Conservation (phyloP, 2,113 vertebrate genomes). For the Dicentrarchus labrax region DNA sequence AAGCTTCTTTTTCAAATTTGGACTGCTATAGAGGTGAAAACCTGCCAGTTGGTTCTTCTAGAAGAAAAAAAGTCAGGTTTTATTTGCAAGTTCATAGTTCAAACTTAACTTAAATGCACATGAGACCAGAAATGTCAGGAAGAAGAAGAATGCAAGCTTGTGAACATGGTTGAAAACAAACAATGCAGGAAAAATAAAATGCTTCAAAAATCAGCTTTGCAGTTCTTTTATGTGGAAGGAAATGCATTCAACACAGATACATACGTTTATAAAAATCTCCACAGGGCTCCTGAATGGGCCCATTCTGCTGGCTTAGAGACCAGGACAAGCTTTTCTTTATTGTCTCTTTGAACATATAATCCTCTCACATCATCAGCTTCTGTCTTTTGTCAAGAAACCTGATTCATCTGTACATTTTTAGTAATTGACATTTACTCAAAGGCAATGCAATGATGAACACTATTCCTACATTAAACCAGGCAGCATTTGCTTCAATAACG, state of each 20-base stretch:
- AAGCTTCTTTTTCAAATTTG: neutral
- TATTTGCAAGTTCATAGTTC: neutral
- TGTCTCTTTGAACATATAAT: neutral
- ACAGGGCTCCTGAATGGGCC: too few relatives aligned
- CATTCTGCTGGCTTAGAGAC: too few relatives aligned
- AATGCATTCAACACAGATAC: neutral
- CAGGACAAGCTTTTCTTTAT: neutral
- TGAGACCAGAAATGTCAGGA: neutral
- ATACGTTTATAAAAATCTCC: too few relatives aligned
- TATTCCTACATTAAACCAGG: neutral
- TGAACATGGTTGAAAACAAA: neutral
- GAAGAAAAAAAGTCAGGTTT: neutral
- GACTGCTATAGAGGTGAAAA: neutral
- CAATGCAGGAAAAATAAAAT: neutral
- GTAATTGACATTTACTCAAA: neutral
- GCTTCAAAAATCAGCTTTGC: neutral
- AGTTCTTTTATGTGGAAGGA: neutral
- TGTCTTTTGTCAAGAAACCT: too few relatives aligned
- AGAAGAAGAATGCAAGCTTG: neutral
- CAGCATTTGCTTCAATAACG: neutral
- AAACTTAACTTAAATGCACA: neutral
- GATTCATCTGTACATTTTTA: neutral
- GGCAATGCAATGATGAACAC: too few relatives aligned
- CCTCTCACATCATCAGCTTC: too few relatives aligned
- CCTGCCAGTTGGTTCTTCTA: neutral